Evolutionary conservation across 2,113 vertebrate species (phyloP).

Genomic region (Pelusios castaneus): DNA sequence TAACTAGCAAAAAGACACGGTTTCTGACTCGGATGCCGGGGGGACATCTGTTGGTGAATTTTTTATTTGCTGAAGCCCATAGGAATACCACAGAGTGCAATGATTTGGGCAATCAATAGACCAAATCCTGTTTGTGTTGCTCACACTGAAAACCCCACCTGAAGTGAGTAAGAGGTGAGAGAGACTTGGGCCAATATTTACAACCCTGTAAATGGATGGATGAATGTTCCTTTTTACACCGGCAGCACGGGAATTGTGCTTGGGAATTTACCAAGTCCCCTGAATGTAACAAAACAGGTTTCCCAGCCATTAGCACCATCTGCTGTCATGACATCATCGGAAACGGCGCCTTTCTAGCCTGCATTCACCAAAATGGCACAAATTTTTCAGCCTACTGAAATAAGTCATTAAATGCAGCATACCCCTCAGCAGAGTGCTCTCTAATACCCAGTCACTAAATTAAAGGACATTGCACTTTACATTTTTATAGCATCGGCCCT

Average conservation of each 20-base stretch:
- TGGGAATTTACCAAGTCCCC: neutral
- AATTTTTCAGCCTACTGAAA: neutral
- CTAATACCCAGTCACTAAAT: rapidly evolving
- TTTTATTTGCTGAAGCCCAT: neutral
- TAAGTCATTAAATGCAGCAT: neutral
- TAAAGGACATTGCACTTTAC: neutral
- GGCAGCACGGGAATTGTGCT: rapidly evolving
- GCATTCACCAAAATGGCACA: neutral
- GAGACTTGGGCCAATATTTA: neutral
- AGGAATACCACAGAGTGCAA: neutral
- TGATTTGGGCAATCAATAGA: rapidly evolving
- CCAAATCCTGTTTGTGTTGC: neutral
- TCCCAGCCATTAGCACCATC: slow-evolving; percentile 53
- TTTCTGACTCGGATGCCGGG: slow-evolving; percentile 7
- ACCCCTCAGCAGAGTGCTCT: neutral
- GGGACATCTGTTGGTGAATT: neutral
- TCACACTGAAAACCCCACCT: neutral
- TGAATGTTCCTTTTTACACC: neutral
- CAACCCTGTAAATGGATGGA: neutral
- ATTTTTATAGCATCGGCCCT: neutral
- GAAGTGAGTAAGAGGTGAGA: neutral
- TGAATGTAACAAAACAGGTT: neutral
- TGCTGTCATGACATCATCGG: slow-evolving; percentile 11
- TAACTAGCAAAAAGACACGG: rapidly evolving
- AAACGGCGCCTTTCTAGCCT: neutral